Percentiles rank a stretch among this genome's conserved stretches.
Evolutionary conservation across 2,888 invertebrate genomes (phyloP).

Genomic region (Drosophila hamatofila): DNA sequence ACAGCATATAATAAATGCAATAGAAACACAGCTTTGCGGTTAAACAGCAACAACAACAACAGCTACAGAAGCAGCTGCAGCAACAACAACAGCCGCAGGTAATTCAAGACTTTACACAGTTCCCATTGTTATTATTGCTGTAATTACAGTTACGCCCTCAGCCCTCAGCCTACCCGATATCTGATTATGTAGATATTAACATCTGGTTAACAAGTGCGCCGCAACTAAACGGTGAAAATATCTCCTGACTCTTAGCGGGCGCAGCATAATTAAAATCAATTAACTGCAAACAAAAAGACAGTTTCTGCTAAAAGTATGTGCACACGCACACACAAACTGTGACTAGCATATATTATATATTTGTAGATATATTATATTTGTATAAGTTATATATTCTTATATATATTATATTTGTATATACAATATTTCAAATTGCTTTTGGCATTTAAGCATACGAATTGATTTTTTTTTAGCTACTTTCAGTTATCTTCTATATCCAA

Average conservation of each 20-base stretch:
- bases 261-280: constrained; percentile 78
- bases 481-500: not conserved
- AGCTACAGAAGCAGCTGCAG: not conserved
- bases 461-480: not conserved
- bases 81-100: constrained; percentile 41
- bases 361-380: not conserved
- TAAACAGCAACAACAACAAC: constrained; percentile 41
- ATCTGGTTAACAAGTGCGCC: constrained; percentile 78
- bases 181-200: constrained; percentile 62
- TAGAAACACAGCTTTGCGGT: constrained; percentile 69
- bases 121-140: constrained; percentile 71
- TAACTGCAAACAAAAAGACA: constrained; percentile 53
- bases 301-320: constrained; percentile 40
- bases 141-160: constrained; percentile 44
- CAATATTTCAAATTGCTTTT: not conserved
- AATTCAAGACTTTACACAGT: constrained; percentile 67
- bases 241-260: constrained; percentile 63
- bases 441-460: not conserved
- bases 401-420: not conserved
- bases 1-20: constrained; percentile 60
- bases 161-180: not conserved
- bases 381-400: not conserved
- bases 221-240: constrained; percentile 76
- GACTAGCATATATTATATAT: not conserved
- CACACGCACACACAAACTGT: not conserved